Percentiles rank a stretch among this genome's conserved stretches.
These are phyloP conservation scores for Burhinus oedicnemus DNA, from an alignment of 2,113 vertebrate species.

Conservation along the genomic window DNA sequence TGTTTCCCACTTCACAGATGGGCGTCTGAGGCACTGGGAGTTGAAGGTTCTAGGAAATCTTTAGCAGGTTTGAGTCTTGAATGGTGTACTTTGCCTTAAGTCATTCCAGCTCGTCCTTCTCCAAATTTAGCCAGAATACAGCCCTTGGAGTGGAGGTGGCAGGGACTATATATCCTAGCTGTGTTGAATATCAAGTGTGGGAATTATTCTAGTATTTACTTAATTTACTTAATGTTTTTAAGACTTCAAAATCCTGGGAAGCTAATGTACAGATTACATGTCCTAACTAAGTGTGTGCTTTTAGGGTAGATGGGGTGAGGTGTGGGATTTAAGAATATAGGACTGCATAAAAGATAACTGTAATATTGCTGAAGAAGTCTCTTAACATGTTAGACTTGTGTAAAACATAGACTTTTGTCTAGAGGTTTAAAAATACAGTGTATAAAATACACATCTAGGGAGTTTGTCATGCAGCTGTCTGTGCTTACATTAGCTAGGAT, in stretches of 20 bases:
- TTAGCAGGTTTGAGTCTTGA: neutral
- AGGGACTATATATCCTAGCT: neutral
- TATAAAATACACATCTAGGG: neutral
- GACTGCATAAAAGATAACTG: neutral
- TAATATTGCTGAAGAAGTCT: neutral
- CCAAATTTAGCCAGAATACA: neutral
- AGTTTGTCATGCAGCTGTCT: neutral
- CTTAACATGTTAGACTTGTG: neutral
- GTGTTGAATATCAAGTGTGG: neutral
- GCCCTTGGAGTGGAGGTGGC: neutral
- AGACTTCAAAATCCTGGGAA: neutral
- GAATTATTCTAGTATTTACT: neutral
- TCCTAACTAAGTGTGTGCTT: neutral
- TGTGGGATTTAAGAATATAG: neutral
- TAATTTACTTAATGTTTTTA: neutral
- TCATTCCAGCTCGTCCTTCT: neutral
- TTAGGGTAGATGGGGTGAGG: rapidly evolving
- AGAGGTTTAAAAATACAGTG: neutral
- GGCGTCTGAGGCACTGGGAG: neutral
- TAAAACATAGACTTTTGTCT: neutral
- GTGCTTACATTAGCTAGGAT: neutral
- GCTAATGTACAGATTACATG: neutral
- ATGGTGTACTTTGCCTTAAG: neutral
- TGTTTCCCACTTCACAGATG: neutral
- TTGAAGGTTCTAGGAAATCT: neutral